Evolutionary conservation across 2,888 invertebrate species (phyloP).

Genomic region (Lasioglossum leucozonium): DNA sequence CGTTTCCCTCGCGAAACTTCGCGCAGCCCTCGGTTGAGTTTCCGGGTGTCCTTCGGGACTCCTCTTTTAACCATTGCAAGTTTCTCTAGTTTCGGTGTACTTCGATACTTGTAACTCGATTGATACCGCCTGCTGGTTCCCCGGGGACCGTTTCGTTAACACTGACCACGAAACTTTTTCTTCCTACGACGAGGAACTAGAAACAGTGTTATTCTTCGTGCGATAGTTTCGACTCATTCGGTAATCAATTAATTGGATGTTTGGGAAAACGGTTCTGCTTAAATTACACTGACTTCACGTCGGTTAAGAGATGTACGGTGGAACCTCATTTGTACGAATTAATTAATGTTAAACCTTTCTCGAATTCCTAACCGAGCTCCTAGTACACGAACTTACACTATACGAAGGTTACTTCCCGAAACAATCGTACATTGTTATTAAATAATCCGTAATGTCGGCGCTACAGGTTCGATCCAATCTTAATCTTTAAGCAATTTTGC

Average conservation of each 20-base stretch:
- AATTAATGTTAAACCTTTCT: too few relatives aligned
- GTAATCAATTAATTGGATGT: not conserved
- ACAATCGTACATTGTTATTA: too few relatives aligned
- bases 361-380: too few relatives aligned
- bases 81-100: conserved; percentile 60
- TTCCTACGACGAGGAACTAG: not conserved
- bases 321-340: too few relatives aligned
- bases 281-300: too few relatives aligned
- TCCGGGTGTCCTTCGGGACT: conserved; percentile 64
- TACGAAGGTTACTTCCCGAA: too few relatives aligned
- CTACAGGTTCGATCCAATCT: too few relatives aligned
- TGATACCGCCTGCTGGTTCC: conserved; percentile 50
- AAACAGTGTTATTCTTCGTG: conserved; percentile 30
- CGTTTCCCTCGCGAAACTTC: conserved; percentile 64
- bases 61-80: conserved; percentile 63
- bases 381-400: too few relatives aligned
- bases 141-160: conserved; percentile 49
- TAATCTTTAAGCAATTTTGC: too few relatives aligned
- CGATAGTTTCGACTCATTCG: not conserved
- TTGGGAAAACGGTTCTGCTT: too few relatives aligned
- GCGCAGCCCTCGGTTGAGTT: conserved; percentile 71
- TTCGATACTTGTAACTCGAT: conserved; percentile 70
- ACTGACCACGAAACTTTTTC: conserved; percentile 50
- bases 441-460: too few relatives aligned
- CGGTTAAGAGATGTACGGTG: too few relatives aligned